Conservation (phyloP, 2,888 invertebrate species). For the Parnassius smintheus region DNA sequence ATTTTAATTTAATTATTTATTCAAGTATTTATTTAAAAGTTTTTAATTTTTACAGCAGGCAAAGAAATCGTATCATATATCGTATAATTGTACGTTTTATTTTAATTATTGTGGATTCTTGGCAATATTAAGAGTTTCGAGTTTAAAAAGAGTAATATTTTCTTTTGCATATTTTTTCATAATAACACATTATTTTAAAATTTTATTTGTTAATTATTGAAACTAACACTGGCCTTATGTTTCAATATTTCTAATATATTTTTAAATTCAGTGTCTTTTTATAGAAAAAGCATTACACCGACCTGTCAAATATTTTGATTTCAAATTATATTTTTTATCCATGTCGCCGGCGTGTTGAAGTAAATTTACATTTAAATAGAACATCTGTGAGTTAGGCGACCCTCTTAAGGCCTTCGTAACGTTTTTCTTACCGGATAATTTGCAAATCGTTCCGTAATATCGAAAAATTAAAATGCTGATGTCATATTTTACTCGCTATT, state of each 20-base stretch:
- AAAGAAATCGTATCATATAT: too few species aligned
- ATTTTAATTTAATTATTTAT: too few species aligned
- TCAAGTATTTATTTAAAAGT: too few species aligned
- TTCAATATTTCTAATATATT: too few species aligned
- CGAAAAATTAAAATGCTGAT: constrained; percentile 80
- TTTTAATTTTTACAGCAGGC: too few species aligned
- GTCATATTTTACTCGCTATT: constrained; percentile 78
- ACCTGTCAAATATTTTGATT: constrained; percentile 67
- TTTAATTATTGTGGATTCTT: too few species aligned
- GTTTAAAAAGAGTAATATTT: not conserved
- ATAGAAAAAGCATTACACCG: constrained; percentile 38
- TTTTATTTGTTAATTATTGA: too few species aligned
- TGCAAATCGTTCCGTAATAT: constrained; percentile 80
- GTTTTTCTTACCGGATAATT: constrained; percentile 80
- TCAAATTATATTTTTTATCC: constrained; percentile 71
- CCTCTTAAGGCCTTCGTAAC: constrained; percentile 70
- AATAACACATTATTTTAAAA: not conserved
- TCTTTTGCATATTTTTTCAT: not conserved
- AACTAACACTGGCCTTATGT: too few species aligned
- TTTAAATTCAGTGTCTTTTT: constrained; percentile 8
- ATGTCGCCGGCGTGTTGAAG: constrained; percentile 65
- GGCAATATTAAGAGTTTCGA: too few species aligned
- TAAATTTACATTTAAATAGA: constrained; percentile 81
- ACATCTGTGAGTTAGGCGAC: constrained; percentile 76
- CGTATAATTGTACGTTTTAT: too few species aligned